These are phyloP conservation scores for Hypocryptadius cinnamomeus DNA, from an alignment of 2,113 vertebrate genomes.

Conservation along the genomic window DNA sequence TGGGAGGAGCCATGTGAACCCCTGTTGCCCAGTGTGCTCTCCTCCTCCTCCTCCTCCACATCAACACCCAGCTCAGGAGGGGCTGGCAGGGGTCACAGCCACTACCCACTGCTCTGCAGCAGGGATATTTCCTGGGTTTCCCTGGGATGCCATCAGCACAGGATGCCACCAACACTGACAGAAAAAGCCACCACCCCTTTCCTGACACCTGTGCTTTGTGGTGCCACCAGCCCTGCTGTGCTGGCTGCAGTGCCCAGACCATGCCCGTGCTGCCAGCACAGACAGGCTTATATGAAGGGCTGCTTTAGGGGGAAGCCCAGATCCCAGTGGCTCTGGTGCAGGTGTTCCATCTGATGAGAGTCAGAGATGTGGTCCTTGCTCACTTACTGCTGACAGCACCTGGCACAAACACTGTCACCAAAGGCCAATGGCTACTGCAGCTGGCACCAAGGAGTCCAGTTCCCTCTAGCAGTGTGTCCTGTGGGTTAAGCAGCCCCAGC, in stretches of 20 bases:
- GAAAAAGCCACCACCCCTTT: background rate
- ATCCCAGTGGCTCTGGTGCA: background rate
- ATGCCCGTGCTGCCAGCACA: rapidly evolving
- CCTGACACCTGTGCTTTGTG: background rate
- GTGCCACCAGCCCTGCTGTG: background rate
- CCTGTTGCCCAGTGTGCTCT: background rate
- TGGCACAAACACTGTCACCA: background rate
- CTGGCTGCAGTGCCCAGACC: background rate
- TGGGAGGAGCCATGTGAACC: background rate
- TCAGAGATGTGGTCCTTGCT: background rate
- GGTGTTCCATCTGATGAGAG: rapidly evolving
- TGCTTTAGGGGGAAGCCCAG: too few species aligned
- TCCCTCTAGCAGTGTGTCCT: background rate
- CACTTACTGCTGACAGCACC: background rate
- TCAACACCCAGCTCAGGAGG: background rate
- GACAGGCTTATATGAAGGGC: background rate
- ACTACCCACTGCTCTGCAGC: rapidly evolving
- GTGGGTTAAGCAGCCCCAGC: background rate
- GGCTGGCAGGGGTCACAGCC: background rate
- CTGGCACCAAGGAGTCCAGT: background rate
- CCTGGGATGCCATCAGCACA: background rate
- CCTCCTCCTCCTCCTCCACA: background rate
- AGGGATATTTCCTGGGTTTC: background rate
- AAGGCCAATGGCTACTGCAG: background rate
- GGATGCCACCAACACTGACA: background rate